Base-by-base conservation (phyloP, 2,113 vertebrate genomes). In the Leptobrachium ailaonicum region DNA sequence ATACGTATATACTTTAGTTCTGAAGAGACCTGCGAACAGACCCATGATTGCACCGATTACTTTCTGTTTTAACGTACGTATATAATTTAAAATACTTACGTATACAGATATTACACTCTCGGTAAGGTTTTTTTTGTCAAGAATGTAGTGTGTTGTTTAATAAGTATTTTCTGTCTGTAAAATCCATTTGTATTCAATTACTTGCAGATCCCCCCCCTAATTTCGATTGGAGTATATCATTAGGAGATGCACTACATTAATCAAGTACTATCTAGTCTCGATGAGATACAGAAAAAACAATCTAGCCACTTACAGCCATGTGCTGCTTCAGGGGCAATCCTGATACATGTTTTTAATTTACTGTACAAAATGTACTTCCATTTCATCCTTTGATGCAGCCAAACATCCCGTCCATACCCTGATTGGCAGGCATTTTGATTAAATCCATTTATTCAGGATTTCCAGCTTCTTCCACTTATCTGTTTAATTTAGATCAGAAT, bases 401-500 rank as follows among this genome's bases (percentile, higher is more conserved):
- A 71, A 79, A 72, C 69, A 72, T 79, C 69, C 60, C 60, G 7
- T 79, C 77, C 40, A 14, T 64, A 54, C 70, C 50, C 60, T 66
- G 68, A 79, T 77, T 70, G 76, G 76, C 54, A 71, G 69, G 69
- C 67, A 70, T 66, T 72, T 64, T 72, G 69, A 79, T 79, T 79
- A 53, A 71, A 72, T 72, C 77, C 77, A 73, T 79, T 79, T 71
- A 72, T 72, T 73, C 69, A 43, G 12, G 50, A 73, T 71, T 54
- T 72, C 45, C 77, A 79, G 64, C 77, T 72, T 79, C 60, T 73
- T 79, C 45, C 70, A 79, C 77, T 79, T 79, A 71, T 73, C 66
- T 77, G 67, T 47, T 79, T 79, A 79, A 79, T 79, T 79, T 72
- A 79, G 44, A 73, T 79, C 69, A 79, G 77, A 79, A 79, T 42